Conservation (phyloP, 2,113 vertebrate genomes). For the Tachuris rubrigastra region DNA sequence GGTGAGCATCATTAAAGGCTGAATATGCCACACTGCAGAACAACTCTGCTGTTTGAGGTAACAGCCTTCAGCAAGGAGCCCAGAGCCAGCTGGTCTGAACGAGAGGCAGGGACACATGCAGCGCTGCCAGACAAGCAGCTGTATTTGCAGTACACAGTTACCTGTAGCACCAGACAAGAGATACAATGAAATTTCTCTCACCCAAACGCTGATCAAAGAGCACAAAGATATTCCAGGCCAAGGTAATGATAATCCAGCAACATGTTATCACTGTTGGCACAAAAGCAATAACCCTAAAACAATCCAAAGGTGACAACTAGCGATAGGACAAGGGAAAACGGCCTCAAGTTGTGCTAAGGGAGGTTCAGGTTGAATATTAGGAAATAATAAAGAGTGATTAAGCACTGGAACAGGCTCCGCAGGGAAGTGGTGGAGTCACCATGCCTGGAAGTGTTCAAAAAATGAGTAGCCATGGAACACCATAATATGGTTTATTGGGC, state of each 20-base stretch:
- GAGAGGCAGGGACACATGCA: background rate
- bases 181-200: background rate
- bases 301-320: background rate
- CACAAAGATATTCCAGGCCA: background rate
- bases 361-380: background rate
- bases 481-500: background rate
- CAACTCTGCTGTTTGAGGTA: background rate
- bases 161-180: background rate
- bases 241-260: background rate
- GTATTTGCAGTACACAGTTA: slow-evolving; percentile 19
- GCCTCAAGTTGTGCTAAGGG: background rate
- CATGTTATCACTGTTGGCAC: background rate
- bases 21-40: background rate
- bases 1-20: background rate
- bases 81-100: background rate
- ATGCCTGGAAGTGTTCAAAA: background rate
- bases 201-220: slow-evolving; percentile 12
- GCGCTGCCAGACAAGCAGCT: background rate
- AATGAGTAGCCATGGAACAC: background rate
- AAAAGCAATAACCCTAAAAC: background rate
- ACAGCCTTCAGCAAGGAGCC: background rate
- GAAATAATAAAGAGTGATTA: background rate
- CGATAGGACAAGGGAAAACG: background rate
- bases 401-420: background rate
- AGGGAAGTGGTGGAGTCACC: background rate